Evolutionary conservation across 35 echinoderm and acorn worm species (phyloP), one percentile per base, ranked within the genome.

Genomic region (Ptychodera flava): DNA sequence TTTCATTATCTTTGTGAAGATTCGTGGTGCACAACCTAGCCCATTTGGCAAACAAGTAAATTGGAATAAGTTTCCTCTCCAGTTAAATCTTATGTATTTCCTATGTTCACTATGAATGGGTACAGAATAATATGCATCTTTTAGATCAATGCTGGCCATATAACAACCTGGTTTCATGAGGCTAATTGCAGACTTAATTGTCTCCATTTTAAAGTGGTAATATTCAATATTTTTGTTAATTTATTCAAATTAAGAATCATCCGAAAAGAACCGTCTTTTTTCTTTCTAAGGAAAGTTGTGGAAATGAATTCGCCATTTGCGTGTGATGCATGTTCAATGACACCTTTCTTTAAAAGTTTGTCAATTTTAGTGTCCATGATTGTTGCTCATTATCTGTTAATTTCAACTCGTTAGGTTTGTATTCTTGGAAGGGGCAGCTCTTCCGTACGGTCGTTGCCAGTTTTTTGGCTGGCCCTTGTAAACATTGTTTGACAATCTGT

Each of bases 1-100:
- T 86, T 94, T 94, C 79, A 94, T 36, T 32, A 91, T 30, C 78
- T 94, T 94, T n/a, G 89, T 91, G 78, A 91, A 95, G 16, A 91
- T 35, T 31, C 89, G 77, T 0, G 89, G 93, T 78, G 90, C 89
- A 78, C 37, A 86, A 16, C 80, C 75, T 64, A 85, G 76, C 27
- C 93, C 93, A 95, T 89, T 89, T 37, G 93, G 93, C 1, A 91
- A 80, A 37, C 81, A 83, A 29, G 77, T 89, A 86, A 87, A 91
- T 79, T 95, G 84, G 79, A 88, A 91, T 33, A 95, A 38, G 27
- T 86, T 0, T 38, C 85, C 79, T 36, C 78, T 78, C 89, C 85
- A 95, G 14, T 27, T 79, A 85, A 92, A 95, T 35, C 80, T 32
- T 79, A 95, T 28, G 77, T 80, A 95, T 84, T 92, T 89, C n/a